These are phyloP conservation scores for Microtus pennsylvanicus DNA, from an alignment of 2,113 vertebrate genomes.

Conservation along the genomic window DNA sequence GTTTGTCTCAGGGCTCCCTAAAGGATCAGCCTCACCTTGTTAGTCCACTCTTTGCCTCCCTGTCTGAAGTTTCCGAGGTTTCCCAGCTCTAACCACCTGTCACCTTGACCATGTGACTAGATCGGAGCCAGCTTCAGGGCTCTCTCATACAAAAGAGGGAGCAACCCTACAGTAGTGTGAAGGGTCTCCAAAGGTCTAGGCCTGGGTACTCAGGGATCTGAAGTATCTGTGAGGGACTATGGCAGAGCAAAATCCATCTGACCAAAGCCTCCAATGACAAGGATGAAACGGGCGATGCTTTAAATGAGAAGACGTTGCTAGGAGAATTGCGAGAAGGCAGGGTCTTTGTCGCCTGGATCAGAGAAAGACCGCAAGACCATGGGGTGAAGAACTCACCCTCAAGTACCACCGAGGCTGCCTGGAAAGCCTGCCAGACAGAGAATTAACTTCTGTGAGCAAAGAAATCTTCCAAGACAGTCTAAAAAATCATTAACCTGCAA, in stretches of 20 bases:
- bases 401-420: background rate
- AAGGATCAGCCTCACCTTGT: background rate
- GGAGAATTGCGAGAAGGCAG: too few species aligned
- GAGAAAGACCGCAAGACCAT: background rate
- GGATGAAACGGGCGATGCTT: background rate
- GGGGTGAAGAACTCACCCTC: background rate
- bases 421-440: background rate
- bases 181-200: background rate
- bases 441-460: background rate
- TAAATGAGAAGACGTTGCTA: background rate
- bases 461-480: conserved; percentile 26
- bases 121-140: background rate
- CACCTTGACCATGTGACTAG: background rate
- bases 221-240: background rate
- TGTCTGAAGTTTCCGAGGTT: background rate
- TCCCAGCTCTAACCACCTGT: background rate
- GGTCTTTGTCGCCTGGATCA: background rate
- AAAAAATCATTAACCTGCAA: conserved; percentile 46
- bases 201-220: background rate
- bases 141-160: background rate
- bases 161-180: background rate
- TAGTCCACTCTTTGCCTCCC: background rate
- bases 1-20: background rate
- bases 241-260: background rate
- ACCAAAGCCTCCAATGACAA: background rate